Evolutionary conservation across 2,888 invertebrate genomes (phyloP).

Genomic region (Herminia tarsipennalis): DNA sequence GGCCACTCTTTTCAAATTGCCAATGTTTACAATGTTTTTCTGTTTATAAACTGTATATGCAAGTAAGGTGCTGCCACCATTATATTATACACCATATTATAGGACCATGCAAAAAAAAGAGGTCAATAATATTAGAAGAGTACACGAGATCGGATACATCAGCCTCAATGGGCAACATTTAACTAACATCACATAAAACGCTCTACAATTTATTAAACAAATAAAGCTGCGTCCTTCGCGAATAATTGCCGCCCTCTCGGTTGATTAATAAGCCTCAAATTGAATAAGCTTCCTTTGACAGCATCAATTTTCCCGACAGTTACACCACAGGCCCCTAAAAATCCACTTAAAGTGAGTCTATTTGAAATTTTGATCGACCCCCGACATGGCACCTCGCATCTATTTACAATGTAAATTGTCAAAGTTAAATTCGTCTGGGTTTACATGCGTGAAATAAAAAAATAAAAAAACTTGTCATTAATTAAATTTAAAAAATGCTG

Average conservation of each 20-base stretch:
- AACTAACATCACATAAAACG: constrained; percentile 14
- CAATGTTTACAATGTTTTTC: no score
- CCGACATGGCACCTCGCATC: constrained; percentile 80
- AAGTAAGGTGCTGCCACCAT: no score
- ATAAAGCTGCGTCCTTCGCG: constrained; percentile 50
- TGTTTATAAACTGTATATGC: no score
- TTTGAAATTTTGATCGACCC: constrained; percentile 84
- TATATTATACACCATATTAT: no score
- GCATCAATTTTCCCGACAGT: constrained; percentile 81
- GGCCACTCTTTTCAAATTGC: no score
- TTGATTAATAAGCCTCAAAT: constrained; percentile 83
- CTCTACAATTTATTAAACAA: constrained; percentile 59
- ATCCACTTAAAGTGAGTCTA: constrained; percentile 78
- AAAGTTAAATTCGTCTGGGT: constrained; percentile 58
- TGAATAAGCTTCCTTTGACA: constrained; percentile 81
- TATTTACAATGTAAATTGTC: constrained; percentile 85
- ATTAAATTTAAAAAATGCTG: no score
- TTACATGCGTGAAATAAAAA: constrained; percentile 56
- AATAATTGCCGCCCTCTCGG: constrained; percentile 51
- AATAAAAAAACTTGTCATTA: background rate
- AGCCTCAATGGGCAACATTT: no score
- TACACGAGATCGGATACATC: no score
- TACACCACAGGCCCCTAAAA: constrained; percentile 74
- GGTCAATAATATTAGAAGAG: no score
- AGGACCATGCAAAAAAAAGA: no score